Evolutionary conservation across 2,888 invertebrate species (phyloP).

Genomic region (Lamellibrachia columna): DNA sequence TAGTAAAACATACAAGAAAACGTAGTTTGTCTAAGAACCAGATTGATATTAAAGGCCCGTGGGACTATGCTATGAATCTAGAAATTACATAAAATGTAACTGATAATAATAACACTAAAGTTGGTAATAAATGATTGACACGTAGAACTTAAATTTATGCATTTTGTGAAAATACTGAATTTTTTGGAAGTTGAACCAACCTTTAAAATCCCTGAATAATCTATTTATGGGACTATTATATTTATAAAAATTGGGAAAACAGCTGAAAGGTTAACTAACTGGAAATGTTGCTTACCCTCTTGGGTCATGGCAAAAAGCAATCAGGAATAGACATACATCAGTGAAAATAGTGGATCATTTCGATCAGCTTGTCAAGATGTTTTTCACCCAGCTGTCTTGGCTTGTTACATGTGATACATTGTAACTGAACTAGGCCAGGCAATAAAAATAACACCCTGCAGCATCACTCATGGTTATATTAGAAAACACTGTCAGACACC

Average conservation of each 20-base stretch:
- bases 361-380: background rate
- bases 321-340: background rate
- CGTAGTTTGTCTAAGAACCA: too few species aligned
- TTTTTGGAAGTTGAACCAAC: background rate
- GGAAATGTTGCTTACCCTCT: background rate
- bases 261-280: background rate
- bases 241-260: background rate
- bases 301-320: background rate
- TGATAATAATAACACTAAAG: background rate
- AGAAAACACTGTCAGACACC: background rate
- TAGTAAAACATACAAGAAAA: too few species aligned
- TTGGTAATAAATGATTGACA: background rate
- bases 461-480: background rate
- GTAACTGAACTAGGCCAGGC: background rate
- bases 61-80: background rate
- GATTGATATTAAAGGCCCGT: too few species aligned
- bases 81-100: background rate
- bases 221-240: background rate
- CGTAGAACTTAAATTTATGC: background rate
- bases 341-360: background rate
- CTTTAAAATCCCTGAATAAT: constrained; percentile 4
- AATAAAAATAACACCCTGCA: background rate
- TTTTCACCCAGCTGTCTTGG: background rate
- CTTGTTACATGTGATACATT: background rate
- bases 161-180: background rate